Percentiles rank a stretch among this genome's conserved stretches.
phyloP scores from a whole-genome alignment of 2,797 vertebrate genomes.

The Zenarchopterus dispar region DNA sequence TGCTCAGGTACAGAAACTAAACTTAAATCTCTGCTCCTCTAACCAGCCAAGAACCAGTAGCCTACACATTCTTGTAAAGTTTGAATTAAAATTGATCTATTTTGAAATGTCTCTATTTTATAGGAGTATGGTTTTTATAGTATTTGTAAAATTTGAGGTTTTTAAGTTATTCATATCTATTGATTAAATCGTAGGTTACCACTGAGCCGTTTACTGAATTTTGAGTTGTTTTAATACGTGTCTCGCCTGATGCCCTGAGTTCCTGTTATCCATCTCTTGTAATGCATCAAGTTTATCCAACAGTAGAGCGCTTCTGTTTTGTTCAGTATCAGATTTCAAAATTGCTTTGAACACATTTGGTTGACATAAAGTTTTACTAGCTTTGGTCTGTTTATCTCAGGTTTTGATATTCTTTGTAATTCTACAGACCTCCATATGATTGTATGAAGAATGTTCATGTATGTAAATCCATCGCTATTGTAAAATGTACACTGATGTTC shows the following conservation, averaged over 20 bases:
- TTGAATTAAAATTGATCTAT: conserved; percentile 75
- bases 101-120: conserved; percentile 81
- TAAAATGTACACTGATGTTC: conserved; percentile 66
- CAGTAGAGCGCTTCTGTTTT: conserved; percentile 45
- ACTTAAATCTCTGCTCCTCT: conserved; percentile 43
- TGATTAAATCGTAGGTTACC: conserved; percentile 58
- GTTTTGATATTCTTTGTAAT: conserved; percentile 72
- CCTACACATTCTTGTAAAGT: conserved; percentile 76
- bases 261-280: conserved; percentile 60
- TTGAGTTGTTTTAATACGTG: conserved; percentile 39
- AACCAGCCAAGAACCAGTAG: conserved; percentile 67
- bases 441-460: conserved; percentile 71
- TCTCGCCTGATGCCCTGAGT: conserved; percentile 58
- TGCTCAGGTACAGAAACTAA: conserved; percentile 71
- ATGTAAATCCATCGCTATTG: conserved; percentile 61
- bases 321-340: conserved; percentile 39
- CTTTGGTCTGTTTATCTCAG: conserved; percentile 79
- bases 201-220: neutral
- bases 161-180: conserved; percentile 78
- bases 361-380: conserved; percentile 51
- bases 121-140: conserved; percentile 80
- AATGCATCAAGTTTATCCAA: conserved; percentile 40
- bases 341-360: conserved; percentile 56
- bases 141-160: conserved; percentile 76
- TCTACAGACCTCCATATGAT: conserved; percentile 71